Conservation (phyloP, 2,888 invertebrate species). For the Scaptomyza polygonia region DNA sequence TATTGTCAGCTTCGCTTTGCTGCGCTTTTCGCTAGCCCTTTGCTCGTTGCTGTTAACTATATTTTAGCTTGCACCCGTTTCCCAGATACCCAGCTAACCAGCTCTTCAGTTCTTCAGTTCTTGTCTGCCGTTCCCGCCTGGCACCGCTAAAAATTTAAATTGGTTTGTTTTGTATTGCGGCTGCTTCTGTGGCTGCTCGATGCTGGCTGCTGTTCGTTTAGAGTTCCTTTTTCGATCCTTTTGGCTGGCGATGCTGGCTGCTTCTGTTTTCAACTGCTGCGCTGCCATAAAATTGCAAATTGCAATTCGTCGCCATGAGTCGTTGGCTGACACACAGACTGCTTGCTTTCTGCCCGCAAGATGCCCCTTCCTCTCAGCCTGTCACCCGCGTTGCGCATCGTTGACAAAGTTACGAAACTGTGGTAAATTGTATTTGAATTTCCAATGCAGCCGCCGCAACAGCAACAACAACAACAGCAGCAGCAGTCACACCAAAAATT, state of each 20-base stretch:
- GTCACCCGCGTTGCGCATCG: conserved; percentile 68
- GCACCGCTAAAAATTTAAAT: conserved; percentile 77
- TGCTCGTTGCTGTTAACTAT: conserved; percentile 51
- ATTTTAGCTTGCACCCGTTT: conserved; percentile 30
- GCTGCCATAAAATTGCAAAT: conserved; percentile 81
- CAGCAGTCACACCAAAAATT: neutral
- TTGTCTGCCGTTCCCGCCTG: conserved; percentile 9
- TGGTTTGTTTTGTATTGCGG: conserved; percentile 78
- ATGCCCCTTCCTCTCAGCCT: conserved; percentile 23
- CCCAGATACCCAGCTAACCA: neutral
- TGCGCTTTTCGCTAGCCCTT: conserved; percentile 71
- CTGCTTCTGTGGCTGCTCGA: conserved; percentile 50
- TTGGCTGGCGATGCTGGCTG: conserved; percentile 4
- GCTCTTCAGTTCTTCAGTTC: conserved; percentile 1
- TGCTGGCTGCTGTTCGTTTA: conserved; percentile 33
- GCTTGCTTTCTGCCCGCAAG: conserved; percentile 19
- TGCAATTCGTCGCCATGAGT: conserved; percentile 76
- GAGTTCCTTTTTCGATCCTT: conserved; percentile 19
- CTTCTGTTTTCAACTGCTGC: conserved; percentile 52
- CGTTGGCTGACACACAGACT: conserved; percentile 43
- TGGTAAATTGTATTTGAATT: conserved; percentile 80
- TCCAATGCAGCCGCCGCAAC: conserved; percentile 60
- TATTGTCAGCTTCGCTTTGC: conserved; percentile 76
- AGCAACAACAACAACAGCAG: neutral
- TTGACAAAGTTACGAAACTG: conserved; percentile 79